Conservation (phyloP, 2,797 vertebrate genomes). For the Bradypus variegatus region DNA sequence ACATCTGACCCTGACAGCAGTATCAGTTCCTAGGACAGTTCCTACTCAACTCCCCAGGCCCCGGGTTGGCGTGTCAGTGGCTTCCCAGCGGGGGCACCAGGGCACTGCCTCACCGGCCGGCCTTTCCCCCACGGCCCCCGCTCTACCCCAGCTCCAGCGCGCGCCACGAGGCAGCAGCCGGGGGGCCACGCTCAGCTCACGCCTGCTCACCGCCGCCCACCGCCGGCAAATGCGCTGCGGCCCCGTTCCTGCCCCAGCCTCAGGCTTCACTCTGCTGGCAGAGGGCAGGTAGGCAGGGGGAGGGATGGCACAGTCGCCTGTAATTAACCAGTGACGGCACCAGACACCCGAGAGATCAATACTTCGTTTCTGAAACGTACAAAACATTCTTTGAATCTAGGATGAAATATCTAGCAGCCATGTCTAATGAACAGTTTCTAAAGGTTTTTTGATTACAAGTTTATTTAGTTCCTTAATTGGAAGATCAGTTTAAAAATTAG, state of each 20-base stretch:
- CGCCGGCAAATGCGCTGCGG: background rate
- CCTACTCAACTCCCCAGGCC: background rate
- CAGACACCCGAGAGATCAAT: background rate
- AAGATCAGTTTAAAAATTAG: conserved; percentile 25
- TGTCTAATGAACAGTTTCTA: background rate
- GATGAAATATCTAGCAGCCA: background rate
- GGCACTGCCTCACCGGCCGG: background rate
- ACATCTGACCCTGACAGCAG: background rate
- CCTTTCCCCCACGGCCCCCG: background rate
- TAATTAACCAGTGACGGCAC: background rate
- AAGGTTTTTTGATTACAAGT: background rate
- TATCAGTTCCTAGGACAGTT: background rate
- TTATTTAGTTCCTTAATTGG: conserved; percentile 10
- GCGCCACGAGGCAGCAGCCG: background rate
- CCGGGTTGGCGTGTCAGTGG: background rate
- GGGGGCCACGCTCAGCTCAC: fast-evolving
- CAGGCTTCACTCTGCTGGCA: background rate
- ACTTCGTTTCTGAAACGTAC: background rate
- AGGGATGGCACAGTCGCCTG: background rate
- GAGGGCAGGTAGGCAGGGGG: background rate
- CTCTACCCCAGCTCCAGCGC: too few relatives aligned
- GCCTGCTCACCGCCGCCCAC: background rate
- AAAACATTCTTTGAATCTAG: conserved; percentile 1
- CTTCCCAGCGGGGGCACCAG: fast-evolving
- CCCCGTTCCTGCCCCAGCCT: background rate